Conservation (phyloP, 2,797 vertebrate species). For the Microctenopoma stevenorrisi region DNA sequence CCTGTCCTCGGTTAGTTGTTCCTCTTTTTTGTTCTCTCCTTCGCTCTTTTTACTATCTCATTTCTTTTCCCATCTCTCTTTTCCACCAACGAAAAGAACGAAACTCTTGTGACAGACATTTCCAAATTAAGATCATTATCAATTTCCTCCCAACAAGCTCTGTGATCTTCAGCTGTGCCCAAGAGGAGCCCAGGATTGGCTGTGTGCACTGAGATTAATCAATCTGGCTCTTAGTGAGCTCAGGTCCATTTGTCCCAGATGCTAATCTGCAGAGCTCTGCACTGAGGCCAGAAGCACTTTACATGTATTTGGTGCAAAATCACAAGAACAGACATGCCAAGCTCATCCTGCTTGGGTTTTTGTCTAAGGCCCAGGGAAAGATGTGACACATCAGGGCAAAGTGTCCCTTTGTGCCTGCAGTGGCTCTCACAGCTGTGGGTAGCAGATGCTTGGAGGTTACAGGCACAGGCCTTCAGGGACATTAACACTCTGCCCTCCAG, state of each 20-base stretch:
- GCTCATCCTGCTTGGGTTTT: constrained; percentile 60
- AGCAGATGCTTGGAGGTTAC: constrained; percentile 81
- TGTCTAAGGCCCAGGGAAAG: constrained; percentile 71
- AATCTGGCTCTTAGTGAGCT: constrained; percentile 74
- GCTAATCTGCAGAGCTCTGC: constrained; percentile 73
- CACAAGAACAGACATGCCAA: constrained; percentile 70
- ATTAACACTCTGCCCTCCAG: constrained; percentile 71
- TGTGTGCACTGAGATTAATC: constrained; percentile 68
- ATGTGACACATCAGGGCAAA: constrained; percentile 72
- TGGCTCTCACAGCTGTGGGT: constrained; percentile 79
- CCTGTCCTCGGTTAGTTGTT: constrained; percentile 28
- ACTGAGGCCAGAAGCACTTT: constrained; percentile 71
- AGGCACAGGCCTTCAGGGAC: constrained; percentile 73
- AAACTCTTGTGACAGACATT: constrained; percentile 71
- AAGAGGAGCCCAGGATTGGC: constrained; percentile 66
- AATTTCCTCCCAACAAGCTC: constrained; percentile 77
- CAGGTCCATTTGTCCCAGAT: constrained; percentile 78
- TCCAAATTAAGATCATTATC: constrained; percentile 79
- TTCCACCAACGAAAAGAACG: constrained; percentile 52
- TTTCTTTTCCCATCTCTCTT: constrained; percentile 70
- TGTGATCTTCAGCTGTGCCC: constrained; percentile 69
- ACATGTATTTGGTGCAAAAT: constrained; percentile 72
- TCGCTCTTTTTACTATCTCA: constrained; percentile 26
- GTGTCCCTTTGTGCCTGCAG: constrained; percentile 69
- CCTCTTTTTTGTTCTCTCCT: constrained; percentile 40